phyloP scores from a whole-genome alignment of 2,888 invertebrate species.

The Asteroscopus sphinx region DNA sequence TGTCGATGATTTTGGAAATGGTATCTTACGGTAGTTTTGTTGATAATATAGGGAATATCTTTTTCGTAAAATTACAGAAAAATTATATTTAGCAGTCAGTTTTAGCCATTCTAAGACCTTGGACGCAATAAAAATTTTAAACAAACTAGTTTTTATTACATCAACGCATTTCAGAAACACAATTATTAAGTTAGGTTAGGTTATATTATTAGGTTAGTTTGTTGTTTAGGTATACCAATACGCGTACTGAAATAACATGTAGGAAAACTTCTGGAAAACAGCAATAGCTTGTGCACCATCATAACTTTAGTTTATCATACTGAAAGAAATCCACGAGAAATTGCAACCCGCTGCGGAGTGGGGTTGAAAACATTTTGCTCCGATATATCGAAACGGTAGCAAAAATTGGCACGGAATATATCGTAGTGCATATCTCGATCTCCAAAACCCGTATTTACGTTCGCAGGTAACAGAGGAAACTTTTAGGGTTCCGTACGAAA shows the following conservation, averaged over 20 bases:
- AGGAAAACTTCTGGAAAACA: conserved; percentile 40
- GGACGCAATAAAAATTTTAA: background rate
- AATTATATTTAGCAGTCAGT: background rate
- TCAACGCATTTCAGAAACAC: background rate
- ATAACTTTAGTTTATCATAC: conserved; percentile 53
- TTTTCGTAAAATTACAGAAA: background rate
- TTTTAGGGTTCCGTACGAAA: conserved; percentile 63
- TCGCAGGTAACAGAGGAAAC: conserved; percentile 78
- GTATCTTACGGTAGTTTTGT: background rate
- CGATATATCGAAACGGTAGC: conserved; percentile 59
- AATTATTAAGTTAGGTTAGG: background rate
- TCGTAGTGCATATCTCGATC: conserved; percentile 74
- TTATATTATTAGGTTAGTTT: no score
- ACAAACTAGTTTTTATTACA: background rate
- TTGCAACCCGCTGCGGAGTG: conserved; percentile 43
- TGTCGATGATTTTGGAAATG: conserved; percentile 4
- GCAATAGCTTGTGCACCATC: conserved; percentile 44
- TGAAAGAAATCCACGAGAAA: conserved; percentile 51
- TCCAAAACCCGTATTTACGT: conserved; percentile 80
- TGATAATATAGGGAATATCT: background rate
- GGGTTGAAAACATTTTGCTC: conserved; percentile 53
- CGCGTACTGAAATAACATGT: conserved; percentile 6
- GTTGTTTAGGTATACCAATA: no score
- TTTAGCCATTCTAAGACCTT: background rate
- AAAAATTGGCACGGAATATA: conserved; percentile 74